phyloP scores from a whole-genome alignment of 2,888 invertebrate species.

The Junonia oenone region DNA sequence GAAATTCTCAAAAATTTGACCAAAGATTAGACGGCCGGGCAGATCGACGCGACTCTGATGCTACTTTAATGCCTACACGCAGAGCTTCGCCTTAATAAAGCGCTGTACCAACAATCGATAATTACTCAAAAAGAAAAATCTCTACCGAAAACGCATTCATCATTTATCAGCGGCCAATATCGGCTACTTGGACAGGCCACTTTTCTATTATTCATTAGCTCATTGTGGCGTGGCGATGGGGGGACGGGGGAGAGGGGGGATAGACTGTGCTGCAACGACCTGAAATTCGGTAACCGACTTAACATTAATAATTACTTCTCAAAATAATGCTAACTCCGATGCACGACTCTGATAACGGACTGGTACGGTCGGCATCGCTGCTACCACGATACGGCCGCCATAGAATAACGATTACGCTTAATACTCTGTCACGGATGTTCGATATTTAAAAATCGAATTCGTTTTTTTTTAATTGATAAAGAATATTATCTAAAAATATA shows the following conservation, averaged over 20 bases:
- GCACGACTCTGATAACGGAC: slow-evolving; percentile 66
- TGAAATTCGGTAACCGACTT: slow-evolving; percentile 74
- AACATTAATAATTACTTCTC: slow-evolving; percentile 79
- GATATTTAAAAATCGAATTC: not conserved
- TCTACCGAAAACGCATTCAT: slow-evolving; percentile 65
- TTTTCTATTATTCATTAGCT: slow-evolving; percentile 75
- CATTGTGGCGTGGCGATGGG: slow-evolving; percentile 47
- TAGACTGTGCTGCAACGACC: slow-evolving; percentile 56
- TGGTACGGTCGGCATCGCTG: slow-evolving; percentile 42
- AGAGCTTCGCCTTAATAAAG: slow-evolving; percentile 14
- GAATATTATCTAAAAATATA: not conserved
- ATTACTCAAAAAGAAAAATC: slow-evolving; percentile 55
- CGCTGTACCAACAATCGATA: slow-evolving; percentile 45
- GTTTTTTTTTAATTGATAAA: not conserved
- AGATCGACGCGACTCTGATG: slow-evolving; percentile 1
- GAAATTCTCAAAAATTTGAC: slow-evolving; percentile 35
- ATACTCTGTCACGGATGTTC: not conserved
- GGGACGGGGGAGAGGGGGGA: slow-evolving; percentile 27
- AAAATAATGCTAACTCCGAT: slow-evolving; percentile 75
- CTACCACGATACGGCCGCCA: slow-evolving; percentile 34
- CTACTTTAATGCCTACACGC: slow-evolving; percentile 1
- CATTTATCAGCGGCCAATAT: slow-evolving; percentile 63
- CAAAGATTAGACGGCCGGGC: slow-evolving; percentile 13
- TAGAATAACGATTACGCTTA: slow-evolving; percentile 17
- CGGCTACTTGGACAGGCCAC: slow-evolving; percentile 67